A percentile compares a stretch with the other conserved stretches of the same genome.
Evolutionary conservation across 2,113 vertebrate species (phyloP).

Genomic region (Erpornis zantholeuca): DNA sequence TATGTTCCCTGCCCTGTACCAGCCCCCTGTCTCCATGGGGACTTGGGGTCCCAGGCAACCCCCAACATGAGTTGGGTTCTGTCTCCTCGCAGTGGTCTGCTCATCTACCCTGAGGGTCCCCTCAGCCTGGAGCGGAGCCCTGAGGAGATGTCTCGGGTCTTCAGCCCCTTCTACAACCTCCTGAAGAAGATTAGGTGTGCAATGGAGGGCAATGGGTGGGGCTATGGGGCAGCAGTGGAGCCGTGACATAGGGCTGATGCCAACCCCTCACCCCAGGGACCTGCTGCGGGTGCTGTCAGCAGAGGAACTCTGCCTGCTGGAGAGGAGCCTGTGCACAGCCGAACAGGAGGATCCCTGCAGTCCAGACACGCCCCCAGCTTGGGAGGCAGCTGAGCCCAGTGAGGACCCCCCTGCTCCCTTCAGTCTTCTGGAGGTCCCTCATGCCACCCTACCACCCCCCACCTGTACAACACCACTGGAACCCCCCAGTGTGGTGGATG

Average conservation of each 20-base stretch:
- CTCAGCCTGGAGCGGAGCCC: conserved; percentile 68
- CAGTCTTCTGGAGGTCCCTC: neutral
- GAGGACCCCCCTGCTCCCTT: neutral
- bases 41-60: neutral
- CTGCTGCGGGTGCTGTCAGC: conserved; percentile 62
- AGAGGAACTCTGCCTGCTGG: conserved; percentile 68
- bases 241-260: rapidly evolving
- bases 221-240: neutral
- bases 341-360: conserved; percentile 31
- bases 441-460: rapidly evolving
- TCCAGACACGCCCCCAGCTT: rapidly evolving
- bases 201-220: rapidly evolving
- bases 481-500: rapidly evolving
- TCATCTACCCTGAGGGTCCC: conserved; percentile 76
- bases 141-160: conserved; percentile 70
- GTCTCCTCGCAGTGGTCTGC: conserved; percentile 61
- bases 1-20: neutral
- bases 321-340: conserved; percentile 63
- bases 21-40: neutral
- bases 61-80: rapidly evolving
- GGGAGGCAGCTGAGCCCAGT: neutral
- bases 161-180: conserved; percentile 73
- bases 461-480: rapidly evolving
- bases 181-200: conserved; percentile 73
- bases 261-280: neutral